Percentiles rank a stretch among this genome's conserved stretches.
These are phyloP conservation scores for Sciaenops ocellatus DNA, from an alignment of 2,797 vertebrate species.

Conservation along the genomic window DNA sequence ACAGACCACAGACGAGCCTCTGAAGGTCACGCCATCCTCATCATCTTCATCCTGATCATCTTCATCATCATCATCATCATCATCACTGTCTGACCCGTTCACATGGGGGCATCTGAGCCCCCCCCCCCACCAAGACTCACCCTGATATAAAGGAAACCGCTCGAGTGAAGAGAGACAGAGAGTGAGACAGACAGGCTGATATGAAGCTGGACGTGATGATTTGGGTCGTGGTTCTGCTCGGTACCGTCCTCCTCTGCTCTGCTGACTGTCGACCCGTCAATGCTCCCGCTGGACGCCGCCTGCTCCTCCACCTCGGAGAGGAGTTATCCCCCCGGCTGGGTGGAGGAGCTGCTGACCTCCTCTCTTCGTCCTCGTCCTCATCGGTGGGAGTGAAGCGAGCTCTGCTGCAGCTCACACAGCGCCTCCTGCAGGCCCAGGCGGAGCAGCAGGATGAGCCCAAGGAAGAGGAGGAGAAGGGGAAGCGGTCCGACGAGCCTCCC, in stretches of 20 bases:
- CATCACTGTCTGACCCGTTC: neutral
- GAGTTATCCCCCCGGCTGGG: slow-evolving; percentile 47
- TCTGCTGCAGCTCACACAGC: slow-evolving; percentile 43
- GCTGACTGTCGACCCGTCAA: neutral
- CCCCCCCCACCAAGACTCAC: neutral
- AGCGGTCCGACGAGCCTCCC: slow-evolving; percentile 74
- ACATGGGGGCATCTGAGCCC: neutral
- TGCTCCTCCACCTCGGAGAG: slow-evolving; percentile 57
- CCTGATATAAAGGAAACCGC: slow-evolving; percentile 4
- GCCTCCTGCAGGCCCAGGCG: slow-evolving; percentile 19
- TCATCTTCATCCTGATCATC: neutral
- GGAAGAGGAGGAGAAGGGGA: slow-evolving; percentile 22
- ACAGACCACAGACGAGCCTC: no score
- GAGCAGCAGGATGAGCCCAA: neutral
- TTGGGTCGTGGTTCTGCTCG: slow-evolving; percentile 83
- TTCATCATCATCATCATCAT: neutral
- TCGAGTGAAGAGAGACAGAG: neutral
- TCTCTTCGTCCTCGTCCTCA: slow-evolving; percentile 52
- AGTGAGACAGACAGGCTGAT: slow-evolving; percentile 1
- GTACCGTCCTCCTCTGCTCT: slow-evolving; percentile 65
- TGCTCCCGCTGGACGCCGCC: neutral
- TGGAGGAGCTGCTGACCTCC: neutral
- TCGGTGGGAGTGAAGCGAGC: slow-evolving; percentile 54
- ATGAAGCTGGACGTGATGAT: slow-evolving; percentile 87
- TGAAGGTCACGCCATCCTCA: no score